A percentile compares a stretch with the other conserved stretches of the same genome.
These are phyloP conservation scores for Cygnus buccinator DNA, from an alignment of 2,113 vertebrate genomes.

Conservation along the genomic window DNA sequence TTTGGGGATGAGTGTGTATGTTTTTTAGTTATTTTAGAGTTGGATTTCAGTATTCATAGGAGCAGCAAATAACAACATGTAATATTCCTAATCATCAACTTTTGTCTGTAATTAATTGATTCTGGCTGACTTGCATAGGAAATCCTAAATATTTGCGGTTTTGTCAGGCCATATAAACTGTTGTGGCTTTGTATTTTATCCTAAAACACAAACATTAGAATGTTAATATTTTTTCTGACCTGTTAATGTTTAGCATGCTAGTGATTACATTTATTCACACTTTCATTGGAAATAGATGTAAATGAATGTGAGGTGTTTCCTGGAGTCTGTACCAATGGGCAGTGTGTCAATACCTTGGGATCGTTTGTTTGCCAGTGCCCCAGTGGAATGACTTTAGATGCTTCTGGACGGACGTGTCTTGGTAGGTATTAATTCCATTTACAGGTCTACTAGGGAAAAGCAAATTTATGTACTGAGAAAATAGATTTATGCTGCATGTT, in stretches of 20 bases:
- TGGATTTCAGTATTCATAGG: neutral
- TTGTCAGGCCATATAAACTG: neutral
- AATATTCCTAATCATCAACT: neutral
- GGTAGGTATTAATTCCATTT: constrained; percentile 78
- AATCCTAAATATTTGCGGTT: neutral
- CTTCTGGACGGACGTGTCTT: constrained; percentile 91
- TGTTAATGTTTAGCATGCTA: neutral
- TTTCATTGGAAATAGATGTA: constrained; percentile 83
- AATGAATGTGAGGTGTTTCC: constrained; percentile 96
- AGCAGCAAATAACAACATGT: neutral
- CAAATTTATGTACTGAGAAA: neutral
- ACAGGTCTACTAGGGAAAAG: neutral
- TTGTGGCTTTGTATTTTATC: neutral
- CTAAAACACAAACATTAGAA: neutral
- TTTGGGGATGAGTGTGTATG: too few species aligned
- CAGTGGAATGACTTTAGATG: constrained; percentile 92
- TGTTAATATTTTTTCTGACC: neutral
- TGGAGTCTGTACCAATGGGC: constrained; percentile 92
- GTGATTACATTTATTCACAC: neutral
- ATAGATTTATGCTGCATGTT: neutral
- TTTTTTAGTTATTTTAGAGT: neutral
- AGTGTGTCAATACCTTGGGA: constrained; percentile 91
- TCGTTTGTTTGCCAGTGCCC: constrained; percentile 96
- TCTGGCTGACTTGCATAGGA: neutral
- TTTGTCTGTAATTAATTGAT: neutral